phyloP scores from a whole-genome alignment of 2,113 vertebrate species.

The Thomomys bottae region DNA sequence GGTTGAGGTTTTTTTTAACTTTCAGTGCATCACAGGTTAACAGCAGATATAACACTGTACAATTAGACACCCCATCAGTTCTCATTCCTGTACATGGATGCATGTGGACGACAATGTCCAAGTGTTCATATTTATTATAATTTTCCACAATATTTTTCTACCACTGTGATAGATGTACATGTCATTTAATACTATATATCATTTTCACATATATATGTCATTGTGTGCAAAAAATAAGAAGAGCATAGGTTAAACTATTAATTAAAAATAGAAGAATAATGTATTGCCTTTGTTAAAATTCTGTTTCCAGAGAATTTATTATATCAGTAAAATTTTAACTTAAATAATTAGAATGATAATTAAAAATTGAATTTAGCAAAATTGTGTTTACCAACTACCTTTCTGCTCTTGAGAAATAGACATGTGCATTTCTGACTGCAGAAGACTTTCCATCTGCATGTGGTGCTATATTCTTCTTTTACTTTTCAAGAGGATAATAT shows the following conservation, averaged over 20 bases:
- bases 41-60: not conserved
- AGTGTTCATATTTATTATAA: slow-evolving; percentile 47
- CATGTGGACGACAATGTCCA: not conserved
- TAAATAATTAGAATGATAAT: not conserved
- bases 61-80: not conserved
- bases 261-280: not conserved
- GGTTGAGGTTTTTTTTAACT: not conserved
- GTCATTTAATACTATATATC: not conserved
- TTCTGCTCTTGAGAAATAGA: not conserved
- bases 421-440: not conserved
- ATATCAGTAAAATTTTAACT: not conserved
- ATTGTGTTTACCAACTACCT: not conserved
- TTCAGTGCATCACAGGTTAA: not conserved
- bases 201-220: not conserved
- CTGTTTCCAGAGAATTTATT: not conserved
- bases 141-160: slow-evolving; percentile 14
- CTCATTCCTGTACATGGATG: not conserved
- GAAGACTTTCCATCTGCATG: not conserved
- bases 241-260: not conserved
- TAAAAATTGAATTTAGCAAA: not conserved
- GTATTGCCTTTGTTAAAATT: not conserved
- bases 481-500: no score
- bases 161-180: slow-evolving; percentile 15
- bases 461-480: not conserved
- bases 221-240: not conserved